Evolutionary conservation across 2,888 invertebrate species (phyloP), one percentile per base, ranked within the genome.

Genomic region (Agriopis leucophaearia): DNA sequence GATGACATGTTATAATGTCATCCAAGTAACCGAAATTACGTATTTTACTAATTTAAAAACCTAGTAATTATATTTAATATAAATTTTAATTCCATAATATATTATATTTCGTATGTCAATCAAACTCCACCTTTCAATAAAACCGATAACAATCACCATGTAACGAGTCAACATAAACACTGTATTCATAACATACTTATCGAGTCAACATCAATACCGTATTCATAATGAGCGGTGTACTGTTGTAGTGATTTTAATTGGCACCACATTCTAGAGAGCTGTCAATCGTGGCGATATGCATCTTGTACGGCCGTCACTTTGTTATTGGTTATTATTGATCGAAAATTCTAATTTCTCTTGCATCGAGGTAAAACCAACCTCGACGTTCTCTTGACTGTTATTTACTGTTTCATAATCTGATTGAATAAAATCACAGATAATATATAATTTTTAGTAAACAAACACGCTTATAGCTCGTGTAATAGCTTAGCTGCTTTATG

Each of bases 201-300:
- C 61, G 38, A 51, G 51, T 66, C 62, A 52, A 51, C 44, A 61
- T 67, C 59, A 51, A 64, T 56, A 50, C 40, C 10, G 60, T 60
- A 64, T 60, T 48, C 15, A 62, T 64, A 64, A 60, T 59, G 56
- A 56, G 60, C 36, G 35, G 35, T n/a, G 27, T 18, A 35, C 48
- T 59, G 40, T 35, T 57, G 62, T 48, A 40, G 27, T 48, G 35
- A 12, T 47, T 60, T 69, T 69, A 69, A 69, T 69, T 69, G 68
- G 68, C 59, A 60, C 12, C 50, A 27, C 56, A 48, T 59, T 54
- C 48, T 51, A 6, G 48, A 64, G 45, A 48, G 55, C 56, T 64
- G 50, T 69, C 56, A 69, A 38, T 62, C 27, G 47, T 51, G 16
- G 13, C 10, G 66, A 66, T 66, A 60, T 27, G 50, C 48, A 66